Evolutionary conservation across 2,888 invertebrate species (phyloP), one percentile per base, ranked within the genome.

Genomic region (Anoncus sp.): DNA sequence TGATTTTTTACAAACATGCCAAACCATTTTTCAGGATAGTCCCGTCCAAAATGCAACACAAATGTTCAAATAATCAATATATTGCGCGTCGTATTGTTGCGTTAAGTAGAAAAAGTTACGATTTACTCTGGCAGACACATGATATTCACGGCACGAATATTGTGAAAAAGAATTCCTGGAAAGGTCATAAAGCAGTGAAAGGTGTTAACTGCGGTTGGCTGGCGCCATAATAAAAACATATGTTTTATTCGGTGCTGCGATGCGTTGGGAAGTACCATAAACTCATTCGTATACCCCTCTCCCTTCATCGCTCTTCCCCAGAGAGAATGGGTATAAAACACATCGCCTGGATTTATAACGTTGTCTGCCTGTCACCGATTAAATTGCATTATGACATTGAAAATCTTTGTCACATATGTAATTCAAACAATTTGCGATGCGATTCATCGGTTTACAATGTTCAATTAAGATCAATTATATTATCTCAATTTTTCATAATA

Each of bases 211-310:
- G 81, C 75, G 77, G 77, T 80, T 81, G 81, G 69, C 82, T 83
- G 85, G 84, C 84, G 84, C 82, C 84, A 74, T 79, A 82, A 82
- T 85, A 84, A 85, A 84, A 85, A 83, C 81, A 79, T 77, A 81
- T 82, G 82, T 84, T 84, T 83, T 82, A 80, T 84, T 81, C 83
- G 80, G 75, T 51, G 73, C 57, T 62, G 69, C 51, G 60, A 77
- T 74, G 78, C 74, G 79, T 66, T 73, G 78, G 67, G 7, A 78
- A 75, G 62, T 70, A 79, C 78, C 81, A 82, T 83, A 83, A 83
- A 84, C 72, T 81, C 82, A 84, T 84, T 84, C 83, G 83, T 83
- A 84, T 77, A 63, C 81, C 57, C 72, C 45, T 20, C 53, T n/a
- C 51, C 10, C 24, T 43, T 16, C 16, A 14, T 59, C 40, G 18